Base-by-base conservation (phyloP, 2,113 vertebrate species). In the Sialia sialis region DNA sequence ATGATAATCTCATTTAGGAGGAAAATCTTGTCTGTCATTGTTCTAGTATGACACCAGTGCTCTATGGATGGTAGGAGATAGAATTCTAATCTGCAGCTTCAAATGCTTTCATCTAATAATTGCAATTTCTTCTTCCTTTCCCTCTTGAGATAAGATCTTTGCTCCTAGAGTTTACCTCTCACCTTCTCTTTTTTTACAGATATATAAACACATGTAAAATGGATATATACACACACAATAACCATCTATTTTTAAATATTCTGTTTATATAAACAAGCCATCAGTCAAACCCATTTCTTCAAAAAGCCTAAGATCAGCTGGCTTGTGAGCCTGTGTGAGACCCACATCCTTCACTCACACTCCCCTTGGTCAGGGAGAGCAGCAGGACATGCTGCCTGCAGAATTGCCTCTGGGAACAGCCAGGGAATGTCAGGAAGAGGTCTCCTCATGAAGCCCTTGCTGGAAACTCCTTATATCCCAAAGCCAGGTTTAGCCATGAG, bases 221-320 rank as follows among this genome's bases (percentile, higher is more conserved):
- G 9, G 3, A 5, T 3, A 2, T 17, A 13, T 6, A 20, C 4
- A 30, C 3, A 64, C 6, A 60, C 2, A 43, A 39, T 2, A 34
- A 1, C 9, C 2, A 60, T 1, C 1, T 3, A 4, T 46, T 22
- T 77, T 5, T 3, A 23, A n/a, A n/a, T 5, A 4, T 22, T 48
- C 2, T 25, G 38, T 30, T 51, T 30, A 15, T 2, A 5, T 52
- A 21, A 66, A n/a, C 3, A 68, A n/a, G 44, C 22, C 29, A 25
- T 27, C 27, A 46, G n/a, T 32, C 60, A 78, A 3, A 16, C 69
- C 1, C 4, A 7, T 49, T 54, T 41, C 38, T 16, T 16, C 43
- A 41, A 17, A 4, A 74, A 62, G 8, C 15, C 34, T 23, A 43
- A 26, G 8, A 51, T 6, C 34, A 79, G 34, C 52, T 29, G 20